Evolutionary conservation across 2,888 invertebrate genomes (phyloP).

Genomic region (Sphaeridia pumilis): DNA sequence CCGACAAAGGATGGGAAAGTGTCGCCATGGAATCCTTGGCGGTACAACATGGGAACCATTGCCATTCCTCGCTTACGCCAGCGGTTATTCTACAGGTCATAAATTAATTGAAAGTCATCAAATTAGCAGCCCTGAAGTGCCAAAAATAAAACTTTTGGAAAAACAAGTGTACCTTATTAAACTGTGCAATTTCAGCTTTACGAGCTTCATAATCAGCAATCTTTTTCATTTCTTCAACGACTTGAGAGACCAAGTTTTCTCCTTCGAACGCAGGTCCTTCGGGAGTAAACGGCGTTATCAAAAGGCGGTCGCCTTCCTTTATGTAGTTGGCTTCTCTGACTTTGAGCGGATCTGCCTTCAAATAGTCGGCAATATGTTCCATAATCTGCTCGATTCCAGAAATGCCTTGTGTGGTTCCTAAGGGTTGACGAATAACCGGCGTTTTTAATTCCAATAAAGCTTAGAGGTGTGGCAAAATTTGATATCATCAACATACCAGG

Average conservation of each 20-base stretch:
- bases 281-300: slow-evolving; percentile 16
- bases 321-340: slow-evolving; percentile 49
- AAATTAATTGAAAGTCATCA: not conserved
- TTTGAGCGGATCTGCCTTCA: slow-evolving; percentile 48
- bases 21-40: slow-evolving; percentile 44
- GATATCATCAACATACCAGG: slow-evolving; percentile 31
- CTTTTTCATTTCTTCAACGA: slow-evolving; percentile 48
- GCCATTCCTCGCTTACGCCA: slow-evolving; percentile 33
- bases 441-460: not conserved
- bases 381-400: slow-evolving; percentile 53
- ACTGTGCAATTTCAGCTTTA: slow-evolving; percentile 46
- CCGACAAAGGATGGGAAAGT: slow-evolving; percentile 52
- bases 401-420: slow-evolving; percentile 53
- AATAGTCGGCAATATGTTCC: slow-evolving; percentile 51
- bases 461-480: not conserved
- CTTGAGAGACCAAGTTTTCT: slow-evolving; percentile 42
- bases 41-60: slow-evolving; percentile 43
- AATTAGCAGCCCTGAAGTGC: not conserved
- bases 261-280: slow-evolving; percentile 1
- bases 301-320: slow-evolving; percentile 37
- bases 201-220: slow-evolving; percentile 49
- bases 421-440: not conserved
- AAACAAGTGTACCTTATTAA: slow-evolving; percentile 44
- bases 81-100: slow-evolving; percentile 22
- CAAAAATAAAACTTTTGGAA: not conserved